Base-by-base conservation (phyloP, 2,888 invertebrate genomes). In the Cryptophagus acutangulus region DNA sequence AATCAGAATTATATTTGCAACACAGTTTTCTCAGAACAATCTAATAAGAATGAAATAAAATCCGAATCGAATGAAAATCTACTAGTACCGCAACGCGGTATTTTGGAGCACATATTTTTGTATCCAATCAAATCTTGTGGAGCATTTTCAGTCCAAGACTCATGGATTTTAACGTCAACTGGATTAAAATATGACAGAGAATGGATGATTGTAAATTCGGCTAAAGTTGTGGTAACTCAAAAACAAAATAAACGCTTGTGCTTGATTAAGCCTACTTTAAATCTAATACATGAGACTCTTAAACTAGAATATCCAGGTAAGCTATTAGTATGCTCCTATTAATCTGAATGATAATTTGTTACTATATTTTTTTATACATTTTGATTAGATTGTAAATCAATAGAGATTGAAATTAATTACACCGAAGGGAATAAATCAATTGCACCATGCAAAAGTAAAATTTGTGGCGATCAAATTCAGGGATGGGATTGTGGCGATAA, bases 71-170 rank as follows among this genome's bases (percentile, higher is more conserved):
- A 14, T 3, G n/a, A 8, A 8, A 20, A 6, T 8, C n/a, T 6
- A 6, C 6, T 8, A 20, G n/a, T 20, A 20, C 24, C 24, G 6
- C n/a, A 8, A n/a, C n/a, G n/a, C 24, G 63, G 66, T 13, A 42
- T 38, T 10, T 49, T 69, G 10, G 43, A 60, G 41, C 51, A 59
- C 29, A 61, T 67, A 47, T 80, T 77, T 59, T 74, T 94, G 33
- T 95, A 87, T 66, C 95, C 95, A 1, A 76, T 95, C 3, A 95
- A 95, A 71, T 94, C 94, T 0, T 94, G 94, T 68, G 90, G 81
- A 1, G 81, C 85, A 4, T 84, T 82, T 58, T 78, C 82, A 71
- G 76, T 87, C 16, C 58, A 60, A 18, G 59, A 66, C 6, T 65
- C 73, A 4, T 95, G 95, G 93, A 72, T 74, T 42, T 67, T 95